phyloP scores from a whole-genome alignment of 2,113 vertebrate genomes.

The Orthonyx spaldingii region DNA sequence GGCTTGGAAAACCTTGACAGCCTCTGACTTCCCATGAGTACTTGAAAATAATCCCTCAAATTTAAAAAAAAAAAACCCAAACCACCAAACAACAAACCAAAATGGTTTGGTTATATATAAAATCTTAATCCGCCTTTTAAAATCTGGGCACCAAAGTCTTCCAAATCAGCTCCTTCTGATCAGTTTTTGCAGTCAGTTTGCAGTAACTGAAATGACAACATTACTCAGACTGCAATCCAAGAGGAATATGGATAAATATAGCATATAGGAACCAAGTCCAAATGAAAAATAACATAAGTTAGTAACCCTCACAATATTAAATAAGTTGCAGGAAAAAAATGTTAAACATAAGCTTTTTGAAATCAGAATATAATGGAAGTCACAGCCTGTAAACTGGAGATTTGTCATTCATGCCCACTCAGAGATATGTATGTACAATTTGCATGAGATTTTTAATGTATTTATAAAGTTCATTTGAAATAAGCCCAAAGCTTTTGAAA shows the following conservation, averaged over 20 bases:
- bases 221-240: neutral
- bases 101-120: neutral
- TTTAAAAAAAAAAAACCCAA: neutral
- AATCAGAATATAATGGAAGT: neutral
- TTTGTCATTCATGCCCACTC: neutral
- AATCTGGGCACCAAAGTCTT: neutral
- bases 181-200: neutral
- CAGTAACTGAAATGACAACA: neutral
- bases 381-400: neutral
- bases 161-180: neutral
- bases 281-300: neutral
- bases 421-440: neutral
- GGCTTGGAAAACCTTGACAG: neutral
- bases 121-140: neutral
- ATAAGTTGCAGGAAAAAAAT: neutral
- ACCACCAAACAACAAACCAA: neutral
- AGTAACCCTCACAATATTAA: neutral
- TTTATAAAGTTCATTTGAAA: neutral
- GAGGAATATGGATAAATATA: conserved; percentile 2
- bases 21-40: neutral
- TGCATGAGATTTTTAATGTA: neutral
- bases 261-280: neutral
- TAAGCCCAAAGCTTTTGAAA: neutral
- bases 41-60: neutral
- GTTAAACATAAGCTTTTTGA: neutral